A percentile compares a stretch with the other conserved stretches of the same genome.
Conservation (phyloP, 1,140 invertebrate genomes). For the Dreissena rostriformis region DNA sequence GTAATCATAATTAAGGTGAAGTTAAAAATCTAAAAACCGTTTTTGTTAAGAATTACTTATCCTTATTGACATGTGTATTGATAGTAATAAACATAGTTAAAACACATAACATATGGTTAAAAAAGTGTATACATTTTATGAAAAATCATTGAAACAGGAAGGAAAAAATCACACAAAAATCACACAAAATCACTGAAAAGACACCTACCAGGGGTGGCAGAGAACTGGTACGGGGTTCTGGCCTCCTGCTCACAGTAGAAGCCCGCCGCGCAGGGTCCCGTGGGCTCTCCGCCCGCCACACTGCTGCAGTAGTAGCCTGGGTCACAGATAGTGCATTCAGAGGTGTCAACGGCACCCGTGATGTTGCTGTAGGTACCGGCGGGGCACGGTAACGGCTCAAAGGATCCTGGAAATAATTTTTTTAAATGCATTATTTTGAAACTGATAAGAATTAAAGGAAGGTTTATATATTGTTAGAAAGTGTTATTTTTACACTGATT, state of each 20-base stretch:
- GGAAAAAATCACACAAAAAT: too few relatives aligned
- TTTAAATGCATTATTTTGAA: not conserved
- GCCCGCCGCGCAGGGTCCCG: slow-evolving; percentile 76
- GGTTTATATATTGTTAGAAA: too few relatives aligned
- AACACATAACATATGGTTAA: too few relatives aligned
- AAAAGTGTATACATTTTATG: too few relatives aligned
- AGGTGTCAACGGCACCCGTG: slow-evolving; percentile 75
- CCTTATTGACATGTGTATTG: too few relatives aligned
- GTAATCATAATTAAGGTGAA: too few relatives aligned
- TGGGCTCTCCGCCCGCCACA: slow-evolving; percentile 75
- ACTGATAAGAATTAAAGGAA: not conserved
- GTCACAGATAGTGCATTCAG: slow-evolving; percentile 78
- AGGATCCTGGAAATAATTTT: slow-evolving; percentile 72
- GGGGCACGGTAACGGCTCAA: slow-evolving; percentile 74
- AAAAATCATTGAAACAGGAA: too few relatives aligned
- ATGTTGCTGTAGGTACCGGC: slow-evolving; percentile 78
- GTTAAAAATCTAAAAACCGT: too few relatives aligned
- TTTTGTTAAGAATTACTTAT: too few relatives aligned
- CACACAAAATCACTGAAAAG: too few relatives aligned
- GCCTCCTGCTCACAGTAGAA: slow-evolving; percentile 76
- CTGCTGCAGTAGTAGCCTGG: slow-evolving; percentile 78
- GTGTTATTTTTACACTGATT: too few relatives aligned
- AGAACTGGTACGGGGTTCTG: slow-evolving; percentile 67
- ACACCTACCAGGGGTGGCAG: slow-evolving; percentile 72
- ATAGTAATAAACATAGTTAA: too few relatives aligned